Conservation (phyloP, 2,113 vertebrate genomes). For the Panthera leo region DNA sequence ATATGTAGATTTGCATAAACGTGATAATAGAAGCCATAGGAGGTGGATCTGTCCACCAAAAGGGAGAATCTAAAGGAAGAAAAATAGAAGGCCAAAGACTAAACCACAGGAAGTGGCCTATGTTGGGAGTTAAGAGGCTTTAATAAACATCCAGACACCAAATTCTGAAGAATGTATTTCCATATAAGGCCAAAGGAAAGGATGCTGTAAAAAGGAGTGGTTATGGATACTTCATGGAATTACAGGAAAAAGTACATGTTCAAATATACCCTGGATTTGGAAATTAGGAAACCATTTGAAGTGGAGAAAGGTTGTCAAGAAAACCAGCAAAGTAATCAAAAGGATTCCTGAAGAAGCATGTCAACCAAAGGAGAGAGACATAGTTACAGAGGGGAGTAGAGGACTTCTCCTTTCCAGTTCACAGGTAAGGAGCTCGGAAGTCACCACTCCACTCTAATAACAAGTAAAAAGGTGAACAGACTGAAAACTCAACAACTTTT, state of each 20-base stretch:
- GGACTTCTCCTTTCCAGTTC: neutral
- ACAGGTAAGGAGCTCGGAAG: neutral
- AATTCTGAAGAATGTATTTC: neutral
- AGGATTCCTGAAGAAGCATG: neutral
- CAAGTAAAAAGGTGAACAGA: neutral
- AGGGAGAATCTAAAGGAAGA: neutral
- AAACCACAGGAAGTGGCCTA: neutral
- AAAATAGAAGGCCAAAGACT: neutral
- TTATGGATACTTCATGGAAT: neutral
- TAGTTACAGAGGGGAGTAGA: too few species aligned
- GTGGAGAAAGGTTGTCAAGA: neutral
- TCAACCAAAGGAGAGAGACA: neutral
- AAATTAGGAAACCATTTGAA: neutral
- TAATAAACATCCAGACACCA: neutral
- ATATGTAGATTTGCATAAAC: neutral
- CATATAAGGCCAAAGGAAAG: neutral
- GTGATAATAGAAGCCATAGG: neutral
- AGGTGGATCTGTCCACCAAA: neutral
- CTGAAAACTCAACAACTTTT: neutral
- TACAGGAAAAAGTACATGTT: neutral
- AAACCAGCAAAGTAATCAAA: neutral
- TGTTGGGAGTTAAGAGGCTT: neutral
- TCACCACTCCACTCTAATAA: neutral
- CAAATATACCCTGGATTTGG: neutral
- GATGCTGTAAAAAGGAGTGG: neutral